Percentiles rank a stretch among this genome's conserved stretches.
Evolutionary conservation across 2,888 invertebrate genomes (phyloP).

Genomic region (Catocala sponsa): DNA sequence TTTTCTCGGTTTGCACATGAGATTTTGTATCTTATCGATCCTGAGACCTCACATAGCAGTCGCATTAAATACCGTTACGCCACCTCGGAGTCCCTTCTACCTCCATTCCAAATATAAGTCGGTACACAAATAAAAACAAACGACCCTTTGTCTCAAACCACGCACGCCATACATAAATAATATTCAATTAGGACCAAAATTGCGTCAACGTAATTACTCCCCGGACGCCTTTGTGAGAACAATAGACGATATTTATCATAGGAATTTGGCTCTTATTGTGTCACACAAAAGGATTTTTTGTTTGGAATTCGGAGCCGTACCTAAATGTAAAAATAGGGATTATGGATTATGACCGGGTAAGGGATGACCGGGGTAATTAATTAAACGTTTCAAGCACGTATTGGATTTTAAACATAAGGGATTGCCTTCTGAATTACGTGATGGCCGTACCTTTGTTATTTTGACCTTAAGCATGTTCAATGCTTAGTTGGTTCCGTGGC

Average conservation of each 20-base stretch:
- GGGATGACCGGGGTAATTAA: background rate
- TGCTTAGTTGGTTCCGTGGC: too few relatives aligned
- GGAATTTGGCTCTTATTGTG: conserved; percentile 41
- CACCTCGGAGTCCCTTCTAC: too few relatives aligned
- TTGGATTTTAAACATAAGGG: background rate
- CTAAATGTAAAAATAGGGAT: too few relatives aligned
- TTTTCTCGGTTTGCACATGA: too few relatives aligned
- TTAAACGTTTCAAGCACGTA: background rate
- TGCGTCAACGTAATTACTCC: conserved; percentile 44
- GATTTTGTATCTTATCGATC: too few relatives aligned
- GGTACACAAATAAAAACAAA: conserved; percentile 18
- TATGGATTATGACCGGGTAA: background rate
- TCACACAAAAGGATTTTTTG: conserved; percentile 9
- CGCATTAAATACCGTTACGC: too few relatives aligned
- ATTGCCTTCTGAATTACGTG: background rate
- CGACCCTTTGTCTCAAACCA: conserved; percentile 15
- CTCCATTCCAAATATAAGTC: conserved; percentile 2
- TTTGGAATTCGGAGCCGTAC: background rate
- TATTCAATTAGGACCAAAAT: conserved; percentile 50
- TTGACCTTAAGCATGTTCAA: too few relatives aligned
- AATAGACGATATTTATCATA: conserved; percentile 27
- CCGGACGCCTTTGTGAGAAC: conserved; percentile 27
- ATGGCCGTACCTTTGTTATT: too few relatives aligned
- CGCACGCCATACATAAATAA: conserved; percentile 41
- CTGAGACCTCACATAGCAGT: too few relatives aligned